Percentiles rank a stretch among this genome's conserved stretches.
phyloP scores from a whole-genome alignment of 2,797 vertebrate genomes.

The Spheniscus humboldti region DNA sequence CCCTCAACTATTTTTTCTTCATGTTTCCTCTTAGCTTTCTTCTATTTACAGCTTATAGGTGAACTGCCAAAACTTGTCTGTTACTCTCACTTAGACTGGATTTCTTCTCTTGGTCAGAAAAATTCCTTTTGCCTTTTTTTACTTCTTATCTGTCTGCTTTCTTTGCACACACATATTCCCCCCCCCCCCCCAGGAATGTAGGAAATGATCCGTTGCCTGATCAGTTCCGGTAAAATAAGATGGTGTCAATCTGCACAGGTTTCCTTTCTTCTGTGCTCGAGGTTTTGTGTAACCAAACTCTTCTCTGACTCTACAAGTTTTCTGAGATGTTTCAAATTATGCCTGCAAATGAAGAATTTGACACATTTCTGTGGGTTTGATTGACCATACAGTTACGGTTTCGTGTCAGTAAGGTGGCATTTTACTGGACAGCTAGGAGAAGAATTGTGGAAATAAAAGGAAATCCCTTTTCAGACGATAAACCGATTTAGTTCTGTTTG shows the following conservation, averaged over 20 bases:
- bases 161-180: not conserved
- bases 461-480: not conserved
- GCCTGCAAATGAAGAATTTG: not conserved
- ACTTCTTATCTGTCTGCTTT: not conserved
- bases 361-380: not conserved
- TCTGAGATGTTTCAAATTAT: not conserved
- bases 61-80: not conserved
- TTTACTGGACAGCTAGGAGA: not conserved
- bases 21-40: not conserved
- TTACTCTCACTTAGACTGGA: not conserved
- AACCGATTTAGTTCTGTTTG: not conserved
- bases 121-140: not conserved
- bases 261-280: not conserved
- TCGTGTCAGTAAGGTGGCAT: not conserved
- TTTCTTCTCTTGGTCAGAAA: not conserved
- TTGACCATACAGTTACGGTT: not conserved
- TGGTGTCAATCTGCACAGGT: not conserved
- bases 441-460: not conserved
- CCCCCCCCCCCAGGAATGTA: not conserved
- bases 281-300: not conserved
- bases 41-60: not conserved
- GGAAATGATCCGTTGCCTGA: not conserved
- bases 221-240: not conserved
- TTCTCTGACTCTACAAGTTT: not conserved
- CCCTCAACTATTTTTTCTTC: not conserved